Base-by-base conservation (phyloP, 2,797 vertebrate genomes). In the Antennarius maculatus region DNA sequence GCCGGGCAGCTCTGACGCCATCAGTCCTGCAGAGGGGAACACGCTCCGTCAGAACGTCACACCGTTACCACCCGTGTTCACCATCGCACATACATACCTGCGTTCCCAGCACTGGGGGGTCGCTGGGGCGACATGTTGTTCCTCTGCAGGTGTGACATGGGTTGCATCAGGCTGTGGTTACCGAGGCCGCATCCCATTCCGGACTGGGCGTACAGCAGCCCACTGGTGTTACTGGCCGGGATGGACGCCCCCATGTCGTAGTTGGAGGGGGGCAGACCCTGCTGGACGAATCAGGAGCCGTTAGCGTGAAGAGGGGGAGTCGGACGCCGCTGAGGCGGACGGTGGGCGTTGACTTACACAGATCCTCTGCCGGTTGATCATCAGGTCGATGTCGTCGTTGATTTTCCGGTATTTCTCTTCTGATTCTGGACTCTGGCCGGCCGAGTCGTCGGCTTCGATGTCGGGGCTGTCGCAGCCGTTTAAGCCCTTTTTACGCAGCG, bases 341-440 rank as follows among this genome's bases (percentile, higher is more conserved):
- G 13, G 31, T 9, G 6, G 11, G 6, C 1, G 29, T 7, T 85
- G 87, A 95, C 96, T 94, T 94, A 99, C 97, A 93, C 97, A 98
- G 89, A 97, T 88, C 87, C 96, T 95, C 94, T 99, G 97, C 70
- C 97, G 93, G 95, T 94, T 97, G 94, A 99, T 97, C 96, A 98
- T 98, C 91, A 98, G 95, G 94, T 99, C 97, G 89, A 98, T 96
- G 92, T 99, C 97, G 82, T 98, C 96, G 81, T 96, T 97, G 90
- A 98, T 96, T 88, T 98, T 98, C 59, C 96, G 95, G 92, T 97
- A 98, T 84, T 99, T 99, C 92, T 98, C 97, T 68, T 98, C 97
- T 23, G 95, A 96, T 92, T 98, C 97, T 73, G 97, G 96, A 93
- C 97, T 99, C 94, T 97, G 96, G 89, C 97, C 96, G 66, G 96